phyloP scores from a whole-genome alignment of 2,888 invertebrate genomes.

The Volucella inflata region DNA sequence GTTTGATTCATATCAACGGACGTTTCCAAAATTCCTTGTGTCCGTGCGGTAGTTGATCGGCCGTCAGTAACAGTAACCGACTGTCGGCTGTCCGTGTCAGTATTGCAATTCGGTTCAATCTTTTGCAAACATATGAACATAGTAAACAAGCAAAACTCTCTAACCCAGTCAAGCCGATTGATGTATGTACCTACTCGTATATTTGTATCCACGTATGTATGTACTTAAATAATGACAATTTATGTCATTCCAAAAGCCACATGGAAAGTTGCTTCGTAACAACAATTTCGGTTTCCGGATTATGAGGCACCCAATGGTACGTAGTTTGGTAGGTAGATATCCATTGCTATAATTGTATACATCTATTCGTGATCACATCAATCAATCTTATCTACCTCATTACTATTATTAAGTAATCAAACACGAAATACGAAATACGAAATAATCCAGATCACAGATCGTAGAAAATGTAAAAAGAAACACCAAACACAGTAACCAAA shows the following conservation, averaged over 20 bases:
- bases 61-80: no score
- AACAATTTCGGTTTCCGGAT: slow-evolving; percentile 14
- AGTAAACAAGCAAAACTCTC: no score
- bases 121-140: no score
- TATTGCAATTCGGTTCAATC: no score
- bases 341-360: neutral
- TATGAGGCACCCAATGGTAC: neutral
- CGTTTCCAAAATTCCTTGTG: no score
- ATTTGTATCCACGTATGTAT: no score
- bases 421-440: neutral
- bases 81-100: no score
- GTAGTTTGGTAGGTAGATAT: no score
- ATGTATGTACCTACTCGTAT: no score
- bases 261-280: neutral
- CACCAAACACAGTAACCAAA: neutral
- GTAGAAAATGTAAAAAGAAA: slow-evolving; percentile 8
- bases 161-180: no score
- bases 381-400: slow-evolving; percentile 32
- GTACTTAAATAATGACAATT: neutral
- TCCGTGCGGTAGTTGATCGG: no score
- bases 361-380: slow-evolving; percentile 40
- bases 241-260: slow-evolving; percentile 5
- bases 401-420: slow-evolving; percentile 44
- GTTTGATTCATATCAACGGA: no score
- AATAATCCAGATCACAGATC: slow-evolving; percentile 46